phyloP scores from a whole-genome alignment of 1,140 invertebrate species.

The Streblospio benedicti region DNA sequence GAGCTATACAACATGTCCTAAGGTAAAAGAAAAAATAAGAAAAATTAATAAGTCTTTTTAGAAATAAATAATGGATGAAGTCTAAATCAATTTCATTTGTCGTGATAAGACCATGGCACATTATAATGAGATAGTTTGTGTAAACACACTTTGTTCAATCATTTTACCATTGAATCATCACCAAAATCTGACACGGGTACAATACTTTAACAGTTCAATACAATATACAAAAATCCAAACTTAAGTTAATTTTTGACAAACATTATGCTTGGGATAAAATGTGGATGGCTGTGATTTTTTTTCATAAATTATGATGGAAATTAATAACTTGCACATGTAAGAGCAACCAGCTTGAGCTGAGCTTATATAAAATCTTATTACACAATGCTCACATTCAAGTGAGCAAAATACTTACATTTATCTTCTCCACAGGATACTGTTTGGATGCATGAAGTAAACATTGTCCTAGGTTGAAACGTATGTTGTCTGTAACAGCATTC shows the following conservation, averaged over 20 bases:
- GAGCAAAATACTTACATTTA: constrained; percentile 19
- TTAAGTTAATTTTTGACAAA: too few relatives aligned
- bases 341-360: neutral
- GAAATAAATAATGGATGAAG: constrained; percentile 19
- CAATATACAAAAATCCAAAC: too few relatives aligned
- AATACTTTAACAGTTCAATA: too few relatives aligned
- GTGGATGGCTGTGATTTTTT: constrained; percentile 15
- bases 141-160: too few relatives aligned
- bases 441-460: constrained; percentile 57
- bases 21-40: constrained; percentile 49
- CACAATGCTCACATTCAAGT: constrained; percentile 10
- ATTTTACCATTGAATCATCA: too few relatives aligned
- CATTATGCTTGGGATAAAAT: constrained; percentile 13
- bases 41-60: too few relatives aligned
- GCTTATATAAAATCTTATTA: constrained; percentile 17
- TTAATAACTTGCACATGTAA: neutral
- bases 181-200: too few relatives aligned
- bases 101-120: too few relatives aligned
- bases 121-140: too few relatives aligned
- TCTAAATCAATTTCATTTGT: constrained; percentile 8
- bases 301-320: constrained; percentile 11
- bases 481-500: constrained; percentile 65
- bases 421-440: constrained; percentile 16
- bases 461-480: constrained; percentile 70
- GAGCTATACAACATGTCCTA: constrained; percentile 52